These are phyloP conservation scores for Apogon hyalosoma DNA, from an alignment of 2,797 vertebrate species.

Conservation along the genomic window DNA sequence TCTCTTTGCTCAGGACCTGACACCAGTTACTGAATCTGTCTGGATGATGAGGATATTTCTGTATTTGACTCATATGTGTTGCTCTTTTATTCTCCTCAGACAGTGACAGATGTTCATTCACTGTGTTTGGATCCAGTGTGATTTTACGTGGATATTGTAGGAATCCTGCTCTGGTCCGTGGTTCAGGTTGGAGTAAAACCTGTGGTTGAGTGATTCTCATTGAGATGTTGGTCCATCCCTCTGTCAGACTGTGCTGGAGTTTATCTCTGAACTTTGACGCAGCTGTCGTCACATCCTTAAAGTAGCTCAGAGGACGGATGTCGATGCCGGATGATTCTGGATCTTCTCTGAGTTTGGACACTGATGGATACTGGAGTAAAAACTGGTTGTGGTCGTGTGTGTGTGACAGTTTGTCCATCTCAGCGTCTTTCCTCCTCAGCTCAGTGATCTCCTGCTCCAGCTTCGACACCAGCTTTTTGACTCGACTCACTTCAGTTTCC, in stretches of 20 bases:
- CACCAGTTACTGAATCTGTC: neutral
- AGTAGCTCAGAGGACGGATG: neutral
- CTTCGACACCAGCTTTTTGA: too few relatives aligned
- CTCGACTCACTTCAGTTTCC: too few relatives aligned
- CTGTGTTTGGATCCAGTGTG: slow-evolving; percentile 2
- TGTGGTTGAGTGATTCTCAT: neutral
- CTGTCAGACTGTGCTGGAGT: neutral
- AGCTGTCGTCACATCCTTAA: slow-evolving; percentile 4
- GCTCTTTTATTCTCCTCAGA: too few relatives aligned
- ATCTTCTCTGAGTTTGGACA: neutral
- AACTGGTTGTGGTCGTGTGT: neutral
- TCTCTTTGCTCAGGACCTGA: neutral
- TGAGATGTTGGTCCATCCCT: neutral
- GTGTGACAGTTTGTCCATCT: neutral
- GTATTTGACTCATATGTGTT: too few relatives aligned
- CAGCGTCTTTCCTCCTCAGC: too few relatives aligned
- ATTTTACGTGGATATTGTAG: neutral
- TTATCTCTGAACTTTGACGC: neutral
- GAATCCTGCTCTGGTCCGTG: neutral
- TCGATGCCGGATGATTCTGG: neutral
- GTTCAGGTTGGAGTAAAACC: neutral
- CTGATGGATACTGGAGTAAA: neutral
- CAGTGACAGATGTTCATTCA: too few relatives aligned
- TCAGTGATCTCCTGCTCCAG: too few relatives aligned
- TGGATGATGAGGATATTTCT: neutral